A percentile compares a stretch with the other conserved stretches of the same genome.
phyloP scores from a whole-genome alignment of 2,797 vertebrate species.

The Micropoecilia bifurca region DNA sequence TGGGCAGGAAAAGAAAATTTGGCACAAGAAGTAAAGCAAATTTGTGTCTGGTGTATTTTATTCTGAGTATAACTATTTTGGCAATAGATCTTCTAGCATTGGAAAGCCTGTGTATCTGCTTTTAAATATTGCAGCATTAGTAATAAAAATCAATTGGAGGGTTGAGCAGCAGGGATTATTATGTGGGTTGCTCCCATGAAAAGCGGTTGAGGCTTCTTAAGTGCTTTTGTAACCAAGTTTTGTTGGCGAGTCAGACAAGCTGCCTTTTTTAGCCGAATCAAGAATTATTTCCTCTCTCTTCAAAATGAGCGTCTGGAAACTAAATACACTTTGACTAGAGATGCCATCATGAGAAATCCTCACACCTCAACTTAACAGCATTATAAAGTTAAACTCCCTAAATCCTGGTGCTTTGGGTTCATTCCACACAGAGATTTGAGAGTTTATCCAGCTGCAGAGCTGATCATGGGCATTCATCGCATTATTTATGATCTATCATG shows the following conservation, averaged over 20 bases:
- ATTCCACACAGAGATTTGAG: not conserved
- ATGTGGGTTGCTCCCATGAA: not conserved
- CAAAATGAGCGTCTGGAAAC: not conserved
- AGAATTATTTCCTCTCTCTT: not conserved
- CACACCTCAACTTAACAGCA: not conserved
- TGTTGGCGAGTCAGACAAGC: not conserved
- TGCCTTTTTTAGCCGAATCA: not conserved
- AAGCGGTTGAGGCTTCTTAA: not conserved
- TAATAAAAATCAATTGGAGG: constrained; percentile 3
- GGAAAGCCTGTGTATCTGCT: not conserved
- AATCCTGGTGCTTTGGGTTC: not conserved
- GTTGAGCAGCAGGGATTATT: not conserved
- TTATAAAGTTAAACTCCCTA: not conserved
- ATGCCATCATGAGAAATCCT: not conserved
- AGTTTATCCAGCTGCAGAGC: not conserved
- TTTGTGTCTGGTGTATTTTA: not conserved
- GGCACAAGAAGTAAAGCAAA: not conserved
- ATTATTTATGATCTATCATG: too few species aligned
- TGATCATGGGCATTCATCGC: too few species aligned
- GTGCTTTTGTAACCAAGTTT: not conserved
- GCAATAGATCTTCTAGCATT: not conserved
- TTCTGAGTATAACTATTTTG: not conserved
- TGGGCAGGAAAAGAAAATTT: not conserved
- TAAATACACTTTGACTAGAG: not conserved
- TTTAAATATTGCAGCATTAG: not conserved